Conservation (phyloP, 2,888 invertebrate genomes). For the Agrochola litura region DNA sequence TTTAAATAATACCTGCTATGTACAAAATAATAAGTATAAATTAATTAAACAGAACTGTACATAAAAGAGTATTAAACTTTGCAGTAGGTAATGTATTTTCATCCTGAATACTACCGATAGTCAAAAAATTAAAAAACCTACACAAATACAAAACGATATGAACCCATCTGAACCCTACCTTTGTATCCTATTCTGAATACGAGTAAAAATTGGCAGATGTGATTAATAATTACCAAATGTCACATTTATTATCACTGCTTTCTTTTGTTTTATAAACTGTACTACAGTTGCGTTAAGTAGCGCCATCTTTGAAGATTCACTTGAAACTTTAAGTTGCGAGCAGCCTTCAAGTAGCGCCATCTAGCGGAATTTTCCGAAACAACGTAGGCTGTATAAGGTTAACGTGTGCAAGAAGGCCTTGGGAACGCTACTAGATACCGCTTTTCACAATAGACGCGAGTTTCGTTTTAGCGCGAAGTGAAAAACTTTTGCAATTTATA, state of each 20-base stretch:
- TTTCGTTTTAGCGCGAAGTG: constrained; percentile 15
- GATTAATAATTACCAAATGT: neutral
- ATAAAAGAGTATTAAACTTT: neutral
- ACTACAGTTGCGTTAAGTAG: constrained; percentile 57
- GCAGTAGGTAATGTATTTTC: neutral
- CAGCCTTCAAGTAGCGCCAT: constrained; percentile 77
- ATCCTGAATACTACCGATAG: neutral
- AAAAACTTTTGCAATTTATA: neutral
- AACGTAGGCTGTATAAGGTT: constrained; percentile 75
- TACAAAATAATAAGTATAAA: neutral
- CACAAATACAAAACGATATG: neutral
- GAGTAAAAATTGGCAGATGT: neutral
- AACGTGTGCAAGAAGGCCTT: constrained; percentile 70
- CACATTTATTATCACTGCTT: constrained; percentile 1
- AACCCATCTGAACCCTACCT: neutral
- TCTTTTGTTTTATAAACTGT: neutral
- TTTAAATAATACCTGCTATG: neutral
- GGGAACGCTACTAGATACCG: constrained; percentile 82
- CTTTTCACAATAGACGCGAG: constrained; percentile 66
- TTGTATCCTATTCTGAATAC: neutral
- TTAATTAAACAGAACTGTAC: no score
- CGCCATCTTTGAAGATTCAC: constrained; percentile 80
- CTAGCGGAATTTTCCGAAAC: constrained; percentile 84
- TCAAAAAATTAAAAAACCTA: neutral
- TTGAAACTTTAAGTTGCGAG: constrained; percentile 70